phyloP scores from a whole-genome alignment of 1,140 invertebrate species.

The Drosophila ficusphila region DNA sequence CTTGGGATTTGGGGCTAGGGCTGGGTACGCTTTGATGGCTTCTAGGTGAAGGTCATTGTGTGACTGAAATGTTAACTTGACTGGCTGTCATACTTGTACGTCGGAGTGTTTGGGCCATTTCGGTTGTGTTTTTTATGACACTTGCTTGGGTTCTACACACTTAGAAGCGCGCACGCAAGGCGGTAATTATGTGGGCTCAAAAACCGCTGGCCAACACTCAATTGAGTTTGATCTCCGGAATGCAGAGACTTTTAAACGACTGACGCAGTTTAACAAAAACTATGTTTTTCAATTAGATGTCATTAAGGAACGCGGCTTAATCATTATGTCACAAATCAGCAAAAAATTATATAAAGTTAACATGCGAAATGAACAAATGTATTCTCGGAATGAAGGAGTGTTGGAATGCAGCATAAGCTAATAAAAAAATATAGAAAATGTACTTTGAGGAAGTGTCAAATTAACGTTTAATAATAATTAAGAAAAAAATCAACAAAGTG shows the following conservation, averaged over 20 bases:
- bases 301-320: no score
- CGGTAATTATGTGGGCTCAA: conserved; percentile 17
- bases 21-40: conserved; percentile 71
- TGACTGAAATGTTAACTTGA: conserved; percentile 74
- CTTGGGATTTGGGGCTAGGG: conserved; percentile 31
- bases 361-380: no score
- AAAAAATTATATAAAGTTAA: no score
- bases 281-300: conserved; percentile 18
- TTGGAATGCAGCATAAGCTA: no score
- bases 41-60: conserved; percentile 77
- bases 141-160: conserved; percentile 27
- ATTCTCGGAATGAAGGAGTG: no score
- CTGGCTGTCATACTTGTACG: conserved; percentile 50
- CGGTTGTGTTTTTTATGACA: conserved; percentile 8
- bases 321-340: no score
- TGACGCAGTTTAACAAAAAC: not conserved
- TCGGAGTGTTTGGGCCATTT: conserved; percentile 35
- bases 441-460: no score
- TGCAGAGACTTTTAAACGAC: conserved; percentile 8
- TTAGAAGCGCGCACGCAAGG: not conserved
- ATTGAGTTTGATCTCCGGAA: conserved; percentile 11
- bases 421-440: no score
- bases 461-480: not conserved
- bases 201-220: not conserved
- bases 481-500: not conserved